Percentiles rank a stretch among this genome's conserved stretches.
These are phyloP conservation scores for Mormyrus lacerda DNA, from an alignment of 2,113 vertebrate species.

Conservation along the genomic window DNA sequence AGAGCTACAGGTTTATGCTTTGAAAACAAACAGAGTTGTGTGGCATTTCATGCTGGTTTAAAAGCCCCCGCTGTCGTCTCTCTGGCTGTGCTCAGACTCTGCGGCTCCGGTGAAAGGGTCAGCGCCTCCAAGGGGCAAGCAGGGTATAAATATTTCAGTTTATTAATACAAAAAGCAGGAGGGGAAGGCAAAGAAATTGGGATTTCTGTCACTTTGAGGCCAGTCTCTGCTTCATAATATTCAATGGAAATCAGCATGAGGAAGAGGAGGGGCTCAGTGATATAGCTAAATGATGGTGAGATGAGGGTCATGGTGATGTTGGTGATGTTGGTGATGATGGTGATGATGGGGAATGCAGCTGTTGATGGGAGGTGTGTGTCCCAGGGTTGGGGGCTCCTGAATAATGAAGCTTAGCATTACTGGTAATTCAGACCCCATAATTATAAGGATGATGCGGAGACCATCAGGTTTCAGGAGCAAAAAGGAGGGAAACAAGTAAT, in stretches of 20 bases:
- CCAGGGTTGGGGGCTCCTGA: neutral
- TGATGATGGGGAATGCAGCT: neutral
- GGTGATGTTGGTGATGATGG: neutral
- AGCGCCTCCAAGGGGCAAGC: slow-evolving; percentile 44
- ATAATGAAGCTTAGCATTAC: neutral
- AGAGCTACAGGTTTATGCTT: slow-evolving; percentile 31
- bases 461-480: neutral
- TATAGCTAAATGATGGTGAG: neutral
- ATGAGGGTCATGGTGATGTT: neutral
- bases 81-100: slow-evolving; percentile 56
- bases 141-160: slow-evolving; percentile 49
- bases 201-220: slow-evolving; percentile 20
- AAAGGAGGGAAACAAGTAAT: neutral
- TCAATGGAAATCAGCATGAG: neutral
- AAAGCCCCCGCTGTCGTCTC: slow-evolving; percentile 36
- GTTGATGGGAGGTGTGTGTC: neutral
- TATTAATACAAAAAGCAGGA: slow-evolving; percentile 48
- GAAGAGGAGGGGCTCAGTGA: neutral
- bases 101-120: slow-evolving; percentile 51
- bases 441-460: neutral
- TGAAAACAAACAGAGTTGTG: slow-evolving; percentile 22
- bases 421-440: neutral
- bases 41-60: slow-evolving; percentile 15
- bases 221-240: neutral
- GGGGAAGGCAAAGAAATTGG: slow-evolving; percentile 37